Percentiles rank a stretch among this genome's conserved stretches.
These are phyloP conservation scores for Monochamus alternatus DNA, from an alignment of 2,888 invertebrate genomes.

Conservation along the genomic window DNA sequence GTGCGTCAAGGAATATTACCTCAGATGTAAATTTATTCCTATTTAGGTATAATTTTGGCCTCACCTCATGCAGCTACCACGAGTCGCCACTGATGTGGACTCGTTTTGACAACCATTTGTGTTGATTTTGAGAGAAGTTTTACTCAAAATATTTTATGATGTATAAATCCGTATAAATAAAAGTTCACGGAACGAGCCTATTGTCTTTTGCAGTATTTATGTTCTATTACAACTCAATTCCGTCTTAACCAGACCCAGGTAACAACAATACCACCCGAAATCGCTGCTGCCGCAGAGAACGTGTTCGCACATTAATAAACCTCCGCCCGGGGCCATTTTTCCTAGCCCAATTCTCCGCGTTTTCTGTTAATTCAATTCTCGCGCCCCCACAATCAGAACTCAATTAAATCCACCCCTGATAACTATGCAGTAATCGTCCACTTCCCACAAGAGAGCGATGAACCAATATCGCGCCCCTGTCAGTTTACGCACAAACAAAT, in stretches of 20 bases:
- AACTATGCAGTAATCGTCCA: slow-evolving; percentile 8
- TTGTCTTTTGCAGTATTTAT: no score
- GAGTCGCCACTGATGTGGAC: no score
- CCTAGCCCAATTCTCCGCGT: slow-evolving; percentile 2
- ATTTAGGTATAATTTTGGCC: no score
- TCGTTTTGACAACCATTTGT: no score
- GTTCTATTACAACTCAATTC: no score
- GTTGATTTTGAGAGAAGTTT: no score
- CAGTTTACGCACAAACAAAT: slow-evolving; percentile 3
- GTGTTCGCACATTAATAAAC: neutral
- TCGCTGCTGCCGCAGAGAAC: neutral
- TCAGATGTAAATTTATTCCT: no score
- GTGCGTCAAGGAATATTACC: no score
- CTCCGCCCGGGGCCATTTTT: neutral
- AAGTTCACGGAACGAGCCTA: no score
- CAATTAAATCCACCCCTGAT: slow-evolving; percentile 13
- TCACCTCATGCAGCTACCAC: no score
- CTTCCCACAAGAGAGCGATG: slow-evolving; percentile 4
- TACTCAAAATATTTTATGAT: no score
- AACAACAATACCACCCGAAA: neutral
- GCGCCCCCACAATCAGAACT: slow-evolving; percentile 10
- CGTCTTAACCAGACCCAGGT: neutral
- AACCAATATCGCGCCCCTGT: slow-evolving; percentile 1
- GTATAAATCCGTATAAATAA: no score
- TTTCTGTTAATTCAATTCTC: slow-evolving; percentile 5